Base-by-base conservation (phyloP, 2,888 invertebrate species). In the Meandrusa payeni region DNA sequence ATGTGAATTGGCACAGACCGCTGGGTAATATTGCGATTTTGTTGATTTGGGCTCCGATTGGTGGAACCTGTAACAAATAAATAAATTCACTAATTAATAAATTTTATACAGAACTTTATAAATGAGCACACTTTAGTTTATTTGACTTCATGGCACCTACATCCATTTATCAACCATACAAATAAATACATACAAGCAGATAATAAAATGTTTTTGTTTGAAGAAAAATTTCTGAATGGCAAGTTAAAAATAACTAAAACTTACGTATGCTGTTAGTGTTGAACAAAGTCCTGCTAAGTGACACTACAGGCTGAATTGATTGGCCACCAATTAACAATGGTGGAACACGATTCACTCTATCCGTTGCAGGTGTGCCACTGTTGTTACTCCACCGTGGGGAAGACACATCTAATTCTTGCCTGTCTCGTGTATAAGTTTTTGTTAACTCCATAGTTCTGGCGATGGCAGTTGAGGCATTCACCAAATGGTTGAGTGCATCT, bases 261-360 rank as follows among this genome's bases (percentile, higher is more conserved):
- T 66, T 51, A 80, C 78, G 57, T 47, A 61, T 36, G 49, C 58
- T 68, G 48, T 62, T 73, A n/a, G 65, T 60, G 49, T 74, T 69
- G 1, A 79, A 39, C 6, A 76, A 44, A 13, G 77, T 69, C 42
- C 83, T 67, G 32, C 74, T 80, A 1, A 87, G 59, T 2, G 81
- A 63, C 0, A 87, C 85, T 0, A 85, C 82, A 0, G 86, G 86
- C 49, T 86, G 86, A 48, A 85, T 76, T 0, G 76, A 72, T 47
- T 72, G 73, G 0, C 86, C 86, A 0, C 79, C 83, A 23, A 81
- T 62, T 61, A 79, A 59, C 69, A 76, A 57, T 0, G 86, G 86
- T 1, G 74, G 76, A 1, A 87, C 86, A 40, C 76, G 53, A 48
- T 81, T 76, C 2, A 85, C 64, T 48, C 66, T 78, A 5, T 80